Conservation (phyloP, 1,140 invertebrate genomes). For the Hypsibius dujardini region DNA sequence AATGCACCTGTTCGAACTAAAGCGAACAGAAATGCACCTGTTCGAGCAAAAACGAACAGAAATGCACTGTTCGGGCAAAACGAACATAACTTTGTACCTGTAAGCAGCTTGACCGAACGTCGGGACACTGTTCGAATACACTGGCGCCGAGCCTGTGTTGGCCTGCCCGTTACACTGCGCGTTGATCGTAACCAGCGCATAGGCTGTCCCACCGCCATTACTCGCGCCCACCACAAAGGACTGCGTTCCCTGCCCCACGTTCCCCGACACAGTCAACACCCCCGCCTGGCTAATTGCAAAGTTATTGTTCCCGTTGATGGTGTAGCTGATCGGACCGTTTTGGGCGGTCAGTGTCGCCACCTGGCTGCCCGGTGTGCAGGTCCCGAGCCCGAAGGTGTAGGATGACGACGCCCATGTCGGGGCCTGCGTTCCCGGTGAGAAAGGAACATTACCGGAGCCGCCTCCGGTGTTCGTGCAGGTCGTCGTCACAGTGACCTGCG, state of each 20-base stretch:
- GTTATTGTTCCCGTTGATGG: conserved; percentile 11
- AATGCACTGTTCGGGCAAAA: neutral
- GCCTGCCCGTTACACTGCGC: neutral
- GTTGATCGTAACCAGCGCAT: conserved; percentile 5
- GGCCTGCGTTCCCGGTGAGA: neutral
- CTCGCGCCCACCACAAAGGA: conserved; percentile 3
- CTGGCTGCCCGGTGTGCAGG: neutral
- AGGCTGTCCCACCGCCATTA: neutral
- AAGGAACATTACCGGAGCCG: neutral
- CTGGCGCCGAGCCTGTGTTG: neutral
- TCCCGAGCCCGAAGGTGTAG: neutral
- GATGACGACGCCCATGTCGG: neutral
- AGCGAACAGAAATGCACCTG: too few species aligned
- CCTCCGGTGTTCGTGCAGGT: neutral
- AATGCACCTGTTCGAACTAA: too few species aligned
- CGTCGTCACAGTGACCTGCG: neutral
- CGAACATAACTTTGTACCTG: neutral
- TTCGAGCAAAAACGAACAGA: too few species aligned
- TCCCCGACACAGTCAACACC: neutral
- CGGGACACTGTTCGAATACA: neutral
- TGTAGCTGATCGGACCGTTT: neutral
- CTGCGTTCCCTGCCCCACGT: neutral
- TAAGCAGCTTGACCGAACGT: neutral
- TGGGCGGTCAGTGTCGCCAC: neutral
- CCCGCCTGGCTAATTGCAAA: neutral